Evolutionary conservation across 2,888 invertebrate genomes (phyloP), one percentile per base, ranked within the genome.

Genomic region (Nemotelus pantherinus): DNA sequence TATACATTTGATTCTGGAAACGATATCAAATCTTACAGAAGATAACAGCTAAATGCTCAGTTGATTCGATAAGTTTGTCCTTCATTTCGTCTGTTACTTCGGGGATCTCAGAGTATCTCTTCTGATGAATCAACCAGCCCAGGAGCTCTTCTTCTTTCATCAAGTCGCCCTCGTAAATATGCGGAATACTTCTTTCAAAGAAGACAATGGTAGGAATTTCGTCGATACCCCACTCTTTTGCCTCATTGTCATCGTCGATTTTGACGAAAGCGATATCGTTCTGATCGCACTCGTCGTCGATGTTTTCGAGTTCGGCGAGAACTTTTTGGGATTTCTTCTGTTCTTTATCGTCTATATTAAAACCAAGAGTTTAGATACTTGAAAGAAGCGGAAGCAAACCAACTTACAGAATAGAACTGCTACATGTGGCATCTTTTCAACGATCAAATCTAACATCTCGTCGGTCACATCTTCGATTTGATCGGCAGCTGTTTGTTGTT

Each of bases 381-480:
- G 77, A 85, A n/a, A 44, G 45, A 5, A 47, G n/a, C 3, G 48
- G 25, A 53, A 58, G 45, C 67, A 43, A 5, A 5, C 67, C 47
- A 41, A 3, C 94, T 93, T 90, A 96, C 96, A 96, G 89, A 96
- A 97, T 82, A 97, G 88, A 76, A 95, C 96, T 70, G 96, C 96
- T 81, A 97, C 95, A 85, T 94, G 93, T 5, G 92, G 93, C 92
- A 95, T 94, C 89, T 94, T 95, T 79, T 93, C 93, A 82, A 97
- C 93, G 81, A 97, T 92, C 84, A 95, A 90, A 85, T 96, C 96
- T 80, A 97, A 89, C 95, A 97, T 96, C 89, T 97, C 96, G 86
- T 96, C 95, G 39, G 96, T 97, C 77, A 97, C 93, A 84, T 97
- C 96, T 88, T 97, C 96, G 82, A 97, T 97, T 89, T 96, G 95